A percentile compares a stretch with the other conserved stretches of the same genome.
These are phyloP conservation scores for Ganaspis sp. DNA, from an alignment of 1,140 invertebrate species.

Conservation along the genomic window DNA sequence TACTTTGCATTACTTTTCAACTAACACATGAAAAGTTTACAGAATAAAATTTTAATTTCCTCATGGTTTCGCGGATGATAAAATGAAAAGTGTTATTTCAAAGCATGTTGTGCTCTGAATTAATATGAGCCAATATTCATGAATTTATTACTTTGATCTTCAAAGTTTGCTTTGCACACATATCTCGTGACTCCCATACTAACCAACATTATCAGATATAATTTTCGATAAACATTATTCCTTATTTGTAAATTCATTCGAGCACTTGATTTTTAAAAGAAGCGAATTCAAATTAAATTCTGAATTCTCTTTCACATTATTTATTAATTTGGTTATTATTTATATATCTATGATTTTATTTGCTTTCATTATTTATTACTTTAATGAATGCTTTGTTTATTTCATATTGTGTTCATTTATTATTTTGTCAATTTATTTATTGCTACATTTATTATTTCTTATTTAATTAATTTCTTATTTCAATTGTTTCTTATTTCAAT, in stretches of 20 bases:
- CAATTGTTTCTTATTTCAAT: too few species aligned
- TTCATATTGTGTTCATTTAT: too few species aligned
- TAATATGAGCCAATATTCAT: constrained; percentile 20
- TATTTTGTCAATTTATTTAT: too few species aligned
- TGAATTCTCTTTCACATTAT: too few species aligned
- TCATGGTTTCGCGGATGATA: neutral
- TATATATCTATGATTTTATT: too few species aligned
- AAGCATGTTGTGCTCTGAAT: neutral
- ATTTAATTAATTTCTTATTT: too few species aligned
- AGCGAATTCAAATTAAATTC: too few species aligned
- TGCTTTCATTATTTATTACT: too few species aligned
- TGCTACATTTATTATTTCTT: too few species aligned
- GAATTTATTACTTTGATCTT: constrained; percentile 12
- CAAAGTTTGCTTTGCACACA: neutral
- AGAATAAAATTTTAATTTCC: neutral
- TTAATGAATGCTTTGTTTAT: too few species aligned
- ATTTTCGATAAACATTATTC: neutral
- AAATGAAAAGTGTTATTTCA: neutral
- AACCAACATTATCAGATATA: neutral
- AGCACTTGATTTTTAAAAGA: neutral
- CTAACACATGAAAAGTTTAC: neutral
- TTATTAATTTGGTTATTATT: too few species aligned
- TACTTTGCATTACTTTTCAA: neutral
- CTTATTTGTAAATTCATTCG: neutral
- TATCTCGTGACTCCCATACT: neutral